Evolutionary conservation across 2,888 invertebrate genomes (phyloP).

Genomic region (Eupithecia subfuscata): DNA sequence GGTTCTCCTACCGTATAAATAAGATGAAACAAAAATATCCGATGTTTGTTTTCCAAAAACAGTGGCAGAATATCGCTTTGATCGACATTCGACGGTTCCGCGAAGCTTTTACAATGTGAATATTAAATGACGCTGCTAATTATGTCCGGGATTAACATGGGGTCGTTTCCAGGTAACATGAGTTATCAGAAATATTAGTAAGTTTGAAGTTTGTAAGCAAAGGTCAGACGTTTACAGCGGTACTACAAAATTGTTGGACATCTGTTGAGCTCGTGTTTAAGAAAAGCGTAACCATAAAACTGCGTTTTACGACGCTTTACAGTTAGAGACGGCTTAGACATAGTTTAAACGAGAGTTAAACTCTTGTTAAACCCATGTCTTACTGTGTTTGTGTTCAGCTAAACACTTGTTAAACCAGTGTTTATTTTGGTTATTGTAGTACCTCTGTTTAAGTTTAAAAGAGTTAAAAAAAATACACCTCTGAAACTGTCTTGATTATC

Average conservation of each 20-base stretch:
- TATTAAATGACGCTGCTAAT: background rate
- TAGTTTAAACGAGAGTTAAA: no score
- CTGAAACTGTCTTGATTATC: no score
- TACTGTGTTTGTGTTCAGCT: no score
- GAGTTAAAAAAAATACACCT: no score
- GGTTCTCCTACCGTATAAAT: background rate
- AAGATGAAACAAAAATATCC: background rate
- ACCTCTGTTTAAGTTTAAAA: no score
- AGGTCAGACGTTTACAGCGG: background rate
- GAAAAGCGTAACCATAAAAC: no score
- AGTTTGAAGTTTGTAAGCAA: background rate
- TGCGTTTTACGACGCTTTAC: no score
- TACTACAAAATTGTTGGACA: background rate
- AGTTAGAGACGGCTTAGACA: no score
- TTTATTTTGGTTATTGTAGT: no score
- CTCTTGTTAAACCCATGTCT: no score
- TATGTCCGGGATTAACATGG: background rate
- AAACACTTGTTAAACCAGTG: no score
- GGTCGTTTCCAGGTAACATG: background rate
- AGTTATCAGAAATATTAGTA: background rate
- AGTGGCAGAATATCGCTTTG: background rate
- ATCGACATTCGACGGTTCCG: background rate
- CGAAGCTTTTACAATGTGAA: background rate
- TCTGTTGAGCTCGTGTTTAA: no score
- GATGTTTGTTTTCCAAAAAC: background rate